Base-by-base conservation (phyloP, 2,888 invertebrate genomes). In the Metacarcinus magister region DNA sequence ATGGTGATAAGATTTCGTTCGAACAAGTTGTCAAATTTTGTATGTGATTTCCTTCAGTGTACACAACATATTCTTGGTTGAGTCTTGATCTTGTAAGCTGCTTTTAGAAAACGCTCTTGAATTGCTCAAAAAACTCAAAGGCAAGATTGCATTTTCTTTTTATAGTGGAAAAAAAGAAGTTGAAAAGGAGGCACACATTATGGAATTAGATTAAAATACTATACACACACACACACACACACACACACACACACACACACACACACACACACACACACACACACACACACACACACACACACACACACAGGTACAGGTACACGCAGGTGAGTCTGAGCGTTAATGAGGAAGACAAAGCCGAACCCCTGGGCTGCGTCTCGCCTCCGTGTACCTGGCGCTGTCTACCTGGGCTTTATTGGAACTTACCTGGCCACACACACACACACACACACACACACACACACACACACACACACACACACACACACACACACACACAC, bases 401-500 rank as follows among this genome's bases (percentile, higher is more conserved):
- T 67, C 67, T 67, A 67, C 67, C 67, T 67, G 67, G 67, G 67
- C 67, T 67, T 67, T 67, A 67, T 67, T 67, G 67, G 67, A 67
- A 67, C 67, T 67, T n/a, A 67, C 67, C 67, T 67, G 67, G 67
- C 67, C 67, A n/a, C 23, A 23, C 67, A 67, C 67, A 67, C 67
- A 67, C 67, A 67, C 67, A 67, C 67, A 67, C 67, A 67, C 60
- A 60, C 60, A 60, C 60, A 60, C 60, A 60, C 60, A 60, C 67
- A 67, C 67, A 67, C 67, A 67, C 67, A 67, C 67, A 67, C 67
- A 67, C 67, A 89, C 89, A 89, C 89, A 89, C 89, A 89, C 89
- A 89, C 89, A 89, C 89, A 89, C 89, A 89, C 89, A 89, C 89
- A 89, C 89, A 89, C 89, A 89, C 89, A 89, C 89, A 89, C 89